Evolutionary conservation across 1,140 invertebrate species (phyloP), one percentile per base, ranked within the genome.

Genomic region (Samia ricini): DNA sequence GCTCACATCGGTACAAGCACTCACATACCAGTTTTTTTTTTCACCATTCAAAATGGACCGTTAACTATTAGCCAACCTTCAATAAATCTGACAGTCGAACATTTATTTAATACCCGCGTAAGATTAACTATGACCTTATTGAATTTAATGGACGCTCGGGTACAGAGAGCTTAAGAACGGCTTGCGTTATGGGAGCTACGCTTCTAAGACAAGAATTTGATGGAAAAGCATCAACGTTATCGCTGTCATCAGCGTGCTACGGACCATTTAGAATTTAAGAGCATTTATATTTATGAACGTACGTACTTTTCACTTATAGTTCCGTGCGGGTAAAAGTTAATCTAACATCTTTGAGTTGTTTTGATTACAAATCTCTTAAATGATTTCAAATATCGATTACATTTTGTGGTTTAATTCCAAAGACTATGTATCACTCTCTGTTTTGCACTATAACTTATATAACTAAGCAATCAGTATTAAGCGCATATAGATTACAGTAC

Each of bases 21-120:
- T 42, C 33, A 15, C 33, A 42, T 42, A 42, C 33, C 33, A 42
- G 33, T 42, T 42, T 42, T 26, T 42, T 42, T 26, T 42, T 42
- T 42, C 33, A 42, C 33, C 15, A 42, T 42, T 42, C 33, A 42
- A 42, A 42, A 42, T 42, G 33, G 33, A 42, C 52, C 52, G 52
- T 55, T 55, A 61, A 61, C 59, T 59, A 56, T 67, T 67, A 48
- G 51, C 69, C 66, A 67, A 74, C 64, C 33, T 42, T 42, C 62
- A 61, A 83, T 81, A 82, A 82, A 84, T 84, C 76, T 67, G 61
- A 72, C 71, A 62, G 60, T 67, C 78, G 63, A 73, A 77, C 79
- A 69, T 82, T 81, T 77, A 85, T 83, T 83, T 83, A 84, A 86
- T 79, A 83, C 79, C 76, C 77, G 74, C 75, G 72, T 76, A 84